Base-by-base conservation (phyloP, 2,888 invertebrate species). In the Germaria angustata region DNA sequence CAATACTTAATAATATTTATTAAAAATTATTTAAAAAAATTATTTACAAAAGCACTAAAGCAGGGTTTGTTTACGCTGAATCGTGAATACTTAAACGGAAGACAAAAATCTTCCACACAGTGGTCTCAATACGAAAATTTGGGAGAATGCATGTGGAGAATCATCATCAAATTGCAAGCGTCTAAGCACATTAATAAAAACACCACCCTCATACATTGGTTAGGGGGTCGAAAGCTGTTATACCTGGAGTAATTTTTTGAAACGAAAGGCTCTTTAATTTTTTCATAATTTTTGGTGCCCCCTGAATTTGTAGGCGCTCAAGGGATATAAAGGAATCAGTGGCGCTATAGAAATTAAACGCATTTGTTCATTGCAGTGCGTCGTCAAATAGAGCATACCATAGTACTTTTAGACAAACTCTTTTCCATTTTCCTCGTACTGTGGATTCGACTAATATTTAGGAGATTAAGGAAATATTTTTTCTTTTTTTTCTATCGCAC, bases 151-250 rank as follows among this genome's bases (percentile, higher is more conserved):
- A 90, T 98, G 97, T 88, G 98, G 97, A 85, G 97, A 98, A 92
- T 99, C 98, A 65, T 98, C 98, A 90, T 99, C 98, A 89, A 97
- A 97, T 96, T 99, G 96, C 89, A 99, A 93, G 92, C 98, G 96
- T 87, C 99, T 99, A 87, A 99, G 93, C 68, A 99, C 99, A 93
- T 96, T 96, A 87, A 99, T 97, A 91, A 99, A 92, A 86, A 99
- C 96, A 84, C 98, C 98, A 81, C 98, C 99, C 92, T 98, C 99
- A 89, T 97, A 96, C 94, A 97, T 98, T n/a, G 99, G 99, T 92
- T 99, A n/a, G 99, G 63, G 97, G 97, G 91, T 99, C 99, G 84
- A 98, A 95, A 28, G 97, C 95, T 80, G 99, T 98, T 90, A 99
- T 95, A 88, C 95, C 93, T 91, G 98, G 95, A 90, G 95, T 95